Base-by-base conservation (phyloP, 2,113 vertebrate species). In the Benitochromis conjunctus region DNA sequence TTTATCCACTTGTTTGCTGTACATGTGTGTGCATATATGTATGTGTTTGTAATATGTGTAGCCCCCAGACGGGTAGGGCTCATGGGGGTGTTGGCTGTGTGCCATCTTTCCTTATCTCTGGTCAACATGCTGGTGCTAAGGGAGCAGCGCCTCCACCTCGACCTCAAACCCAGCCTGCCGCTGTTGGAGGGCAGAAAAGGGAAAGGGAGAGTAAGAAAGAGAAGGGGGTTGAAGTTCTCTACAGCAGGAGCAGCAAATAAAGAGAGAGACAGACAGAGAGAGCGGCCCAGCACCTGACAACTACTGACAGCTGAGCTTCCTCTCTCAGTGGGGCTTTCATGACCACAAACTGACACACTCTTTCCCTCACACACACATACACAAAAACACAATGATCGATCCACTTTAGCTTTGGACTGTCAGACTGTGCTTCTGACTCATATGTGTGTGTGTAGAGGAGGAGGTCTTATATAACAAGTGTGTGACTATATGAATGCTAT, bases 291-390 rank as follows among this genome's bases (percentile, higher is more conserved):
- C 3, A 80, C 31, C 83, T 91, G 91, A 92, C 86, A 86, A 48
- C 84, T 87, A 83, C 88, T 87, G 94, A 93, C 94, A 95, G 94
- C 93, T 91, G 91, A 94, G 83, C 83, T 95, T 94, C 94, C 93
- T 90, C 90, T 87, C 82, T 92, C 88, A 58, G 85, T 24, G 85
- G 84, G 91, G 53, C 83, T 86, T 86, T 89, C 57, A 78, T 26
- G 9, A 93, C 92, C 92, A 92, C 94, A 93, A 93, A 94, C 91
- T 90, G 90, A 91, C 91, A 92, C 69, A 56, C 16, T 29, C 58
- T 21, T 51, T 9, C 41, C 24, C 31, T 34, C 69, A 71, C 71
- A 58, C 54, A 80, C 51, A 85, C 81, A 80, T 12, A 5, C 56
- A 41, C 11, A 43, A 36, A 64, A 64, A 64, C 60, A 64, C 34